phyloP scores from a whole-genome alignment of 2,888 invertebrate species.

The Brachynemurus nebulosus region DNA sequence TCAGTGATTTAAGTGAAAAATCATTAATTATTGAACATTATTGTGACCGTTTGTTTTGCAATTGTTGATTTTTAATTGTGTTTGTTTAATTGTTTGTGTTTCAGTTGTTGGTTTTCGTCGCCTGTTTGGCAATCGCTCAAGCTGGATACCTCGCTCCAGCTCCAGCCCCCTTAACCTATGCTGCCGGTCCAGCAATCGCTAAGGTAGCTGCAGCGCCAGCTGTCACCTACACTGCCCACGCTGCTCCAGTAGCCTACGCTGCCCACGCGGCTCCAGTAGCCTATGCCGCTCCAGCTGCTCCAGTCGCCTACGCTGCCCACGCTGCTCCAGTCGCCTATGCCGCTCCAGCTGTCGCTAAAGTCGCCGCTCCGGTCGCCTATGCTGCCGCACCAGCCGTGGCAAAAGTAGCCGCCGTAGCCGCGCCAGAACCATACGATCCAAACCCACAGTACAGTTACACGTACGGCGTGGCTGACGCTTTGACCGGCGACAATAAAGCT shows the following conservation, averaged over 20 bases:
- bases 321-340: constrained; percentile 24
- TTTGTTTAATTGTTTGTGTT: constrained; percentile 14
- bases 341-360: constrained; percentile 28
- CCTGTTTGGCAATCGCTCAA: constrained; percentile 20
- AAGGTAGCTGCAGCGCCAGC: constrained; percentile 26
- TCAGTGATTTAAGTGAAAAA: no score
- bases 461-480: constrained; percentile 38
- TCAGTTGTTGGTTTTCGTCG: constrained; percentile 21
- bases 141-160: constrained; percentile 13
- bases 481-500: constrained; percentile 40
- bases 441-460: constrained; percentile 41
- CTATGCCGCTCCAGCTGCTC: no score
- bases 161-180: background rate
- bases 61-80: no score
- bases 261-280: no score
- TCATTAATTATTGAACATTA: no score
- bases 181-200: constrained; percentile 11
- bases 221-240: no score
- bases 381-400: constrained; percentile 27
- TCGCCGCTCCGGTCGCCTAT: constrained; percentile 21
- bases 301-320: no score
- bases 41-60: no score
- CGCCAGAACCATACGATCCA: constrained; percentile 33
- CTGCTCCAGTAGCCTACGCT: no score
- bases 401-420: constrained; percentile 24